Conservation (phyloP, 2,888 invertebrate species). For the Deilephila porcellus region DNA sequence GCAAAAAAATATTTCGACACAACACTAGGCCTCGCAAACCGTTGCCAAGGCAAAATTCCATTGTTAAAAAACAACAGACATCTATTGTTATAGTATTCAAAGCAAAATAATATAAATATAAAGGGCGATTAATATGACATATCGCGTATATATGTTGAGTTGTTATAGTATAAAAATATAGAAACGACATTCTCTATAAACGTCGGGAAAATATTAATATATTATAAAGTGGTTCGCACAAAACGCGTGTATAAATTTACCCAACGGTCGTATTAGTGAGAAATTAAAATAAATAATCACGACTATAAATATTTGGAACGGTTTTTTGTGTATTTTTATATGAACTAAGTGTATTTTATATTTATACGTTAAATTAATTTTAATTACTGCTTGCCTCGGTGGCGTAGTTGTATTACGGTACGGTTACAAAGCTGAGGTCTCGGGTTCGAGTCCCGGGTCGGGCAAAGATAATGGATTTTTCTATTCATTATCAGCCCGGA, state of each 20-base stretch:
- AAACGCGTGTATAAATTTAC: neutral
- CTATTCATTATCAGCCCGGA: no score
- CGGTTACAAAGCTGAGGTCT: no score
- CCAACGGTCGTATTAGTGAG: neutral
- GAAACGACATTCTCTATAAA: conserved; percentile 18
- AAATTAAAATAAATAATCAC: conserved; percentile 10
- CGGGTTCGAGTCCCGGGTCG: no score
- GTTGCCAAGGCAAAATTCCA: conserved; percentile 12
- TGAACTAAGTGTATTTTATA: neutral
- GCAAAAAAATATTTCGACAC: neutral
- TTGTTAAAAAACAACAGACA: conserved; percentile 1
- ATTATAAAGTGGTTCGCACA: conserved; percentile 3
- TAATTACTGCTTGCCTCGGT: no score
- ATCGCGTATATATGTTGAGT: neutral
- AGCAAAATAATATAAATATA: neutral
- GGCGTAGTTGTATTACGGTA: no score
- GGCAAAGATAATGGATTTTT: no score
- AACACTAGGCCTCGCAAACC: neutral
- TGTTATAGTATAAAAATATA: neutral
- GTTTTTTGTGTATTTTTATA: neutral
- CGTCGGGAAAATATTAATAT: neutral
- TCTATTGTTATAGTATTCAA: neutral
- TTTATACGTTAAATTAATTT: no score
- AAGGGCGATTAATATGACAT: neutral
- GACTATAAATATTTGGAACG: neutral